These are phyloP conservation scores for Psilopsiagon aurifrons DNA, from an alignment of 2,113 vertebrate species.

Conservation along the genomic window DNA sequence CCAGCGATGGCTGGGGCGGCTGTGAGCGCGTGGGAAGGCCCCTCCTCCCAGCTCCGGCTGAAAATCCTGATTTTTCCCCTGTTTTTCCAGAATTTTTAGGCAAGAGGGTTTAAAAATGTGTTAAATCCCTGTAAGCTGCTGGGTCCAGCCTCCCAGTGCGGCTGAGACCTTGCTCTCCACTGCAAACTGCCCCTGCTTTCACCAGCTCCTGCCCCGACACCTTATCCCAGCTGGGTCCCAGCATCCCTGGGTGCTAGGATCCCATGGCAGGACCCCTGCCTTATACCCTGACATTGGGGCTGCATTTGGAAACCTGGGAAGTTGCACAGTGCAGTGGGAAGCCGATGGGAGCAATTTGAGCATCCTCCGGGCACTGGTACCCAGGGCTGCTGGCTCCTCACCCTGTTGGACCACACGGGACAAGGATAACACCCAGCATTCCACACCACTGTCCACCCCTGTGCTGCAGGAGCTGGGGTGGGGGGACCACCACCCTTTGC, in stretches of 20 bases:
- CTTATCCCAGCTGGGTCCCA: neutral
- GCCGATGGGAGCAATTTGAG: fast-evolving
- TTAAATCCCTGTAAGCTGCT: neutral
- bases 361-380: neutral
- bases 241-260: neutral
- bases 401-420: fast-evolving
- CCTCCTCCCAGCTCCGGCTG: neutral
- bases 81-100: neutral
- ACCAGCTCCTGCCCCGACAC: neutral
- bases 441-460: neutral
- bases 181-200: neutral
- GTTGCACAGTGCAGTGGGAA: neutral
- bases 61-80: neutral
- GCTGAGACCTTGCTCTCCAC: neutral
- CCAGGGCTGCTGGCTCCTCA: neutral
- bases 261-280: fast-evolving
- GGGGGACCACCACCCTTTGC: neutral
- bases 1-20: neutral
- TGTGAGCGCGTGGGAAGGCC: neutral
- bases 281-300: fast-evolving
- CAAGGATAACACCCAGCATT: neutral
- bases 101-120: neutral
- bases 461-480: neutral
- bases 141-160: neutral
- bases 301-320: neutral